Evolutionary conservation across 2,888 invertebrate species (phyloP).

Genomic region (Idaea straminata): DNA sequence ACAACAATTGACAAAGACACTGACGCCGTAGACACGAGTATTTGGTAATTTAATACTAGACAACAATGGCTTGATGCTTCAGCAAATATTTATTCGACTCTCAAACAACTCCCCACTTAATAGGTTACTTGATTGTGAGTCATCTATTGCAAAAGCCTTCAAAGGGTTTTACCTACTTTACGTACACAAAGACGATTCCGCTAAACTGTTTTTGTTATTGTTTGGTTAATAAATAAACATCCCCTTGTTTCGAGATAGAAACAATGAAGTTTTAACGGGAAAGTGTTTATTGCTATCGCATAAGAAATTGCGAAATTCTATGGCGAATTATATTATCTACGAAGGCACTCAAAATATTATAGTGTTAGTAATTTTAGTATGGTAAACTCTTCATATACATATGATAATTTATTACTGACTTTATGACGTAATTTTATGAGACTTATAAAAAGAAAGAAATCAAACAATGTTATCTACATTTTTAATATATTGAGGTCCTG

Average conservation of each 20-base stretch:
- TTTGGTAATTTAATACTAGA: slow-evolving; percentile 24
- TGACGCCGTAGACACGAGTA: slow-evolving; percentile 20
- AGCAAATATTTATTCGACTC: slow-evolving; percentile 42
- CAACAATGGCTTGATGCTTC: slow-evolving; percentile 25
- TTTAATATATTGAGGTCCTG: too few relatives aligned
- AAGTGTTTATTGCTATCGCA: slow-evolving; percentile 49
- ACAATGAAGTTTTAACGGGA: slow-evolving; percentile 46
- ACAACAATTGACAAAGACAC: too few relatives aligned
- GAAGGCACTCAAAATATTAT: too few relatives aligned
- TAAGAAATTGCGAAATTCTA: slow-evolving; percentile 38
- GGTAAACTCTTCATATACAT: too few relatives aligned
- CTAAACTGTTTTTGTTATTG: slow-evolving; percentile 50
- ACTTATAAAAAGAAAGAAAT: too few relatives aligned
- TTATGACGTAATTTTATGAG: too few relatives aligned
- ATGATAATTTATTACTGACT: too few relatives aligned
- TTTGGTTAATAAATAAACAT: slow-evolving; percentile 49
- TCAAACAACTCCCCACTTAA: slow-evolving; percentile 33
- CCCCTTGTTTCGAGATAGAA: slow-evolving; percentile 52
- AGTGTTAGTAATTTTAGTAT: too few relatives aligned
- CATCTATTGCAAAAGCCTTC: slow-evolving; percentile 55
- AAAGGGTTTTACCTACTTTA: slow-evolving; percentile 34
- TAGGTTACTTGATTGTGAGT: slow-evolving; percentile 45
- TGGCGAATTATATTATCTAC: neutral
- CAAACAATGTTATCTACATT: too few relatives aligned
- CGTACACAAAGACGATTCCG: slow-evolving; percentile 28